Percentiles rank a stretch among this genome's conserved stretches.
Conservation (phyloP, 1,140 invertebrate genomes). For the Heliconius hewitsoni region DNA sequence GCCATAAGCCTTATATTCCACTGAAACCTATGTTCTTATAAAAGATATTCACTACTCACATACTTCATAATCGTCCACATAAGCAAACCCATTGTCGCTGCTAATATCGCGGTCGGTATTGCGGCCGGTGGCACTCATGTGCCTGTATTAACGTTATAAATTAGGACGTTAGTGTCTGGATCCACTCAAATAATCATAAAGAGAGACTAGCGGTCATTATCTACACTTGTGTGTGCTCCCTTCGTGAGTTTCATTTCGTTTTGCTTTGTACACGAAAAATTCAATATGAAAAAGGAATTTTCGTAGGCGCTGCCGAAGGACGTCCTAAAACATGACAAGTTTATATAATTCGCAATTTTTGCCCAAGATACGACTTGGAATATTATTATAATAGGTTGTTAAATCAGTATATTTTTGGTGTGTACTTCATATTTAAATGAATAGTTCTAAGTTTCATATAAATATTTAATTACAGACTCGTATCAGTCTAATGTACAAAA, state of each 20-base stretch:
- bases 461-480: not conserved
- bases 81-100: conserved; percentile 42
- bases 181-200: conserved; percentile 77
- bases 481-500: not conserved
- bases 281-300: conserved; percentile 38
- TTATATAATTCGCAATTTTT: not conserved
- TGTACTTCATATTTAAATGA: not conserved
- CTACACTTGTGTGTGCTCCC: conserved; percentile 64
- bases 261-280: conserved; percentile 53
- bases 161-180: conserved; percentile 71
- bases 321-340: not conserved
- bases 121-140: conserved; percentile 55
- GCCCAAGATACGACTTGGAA: not conserved
- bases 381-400: not conserved
- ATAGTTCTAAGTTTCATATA: not conserved
- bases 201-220: conserved; percentile 61
- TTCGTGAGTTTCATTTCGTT: conserved; percentile 60
- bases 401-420: too few species aligned
- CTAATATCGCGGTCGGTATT: conserved; percentile 48
- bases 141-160: conserved; percentile 76
- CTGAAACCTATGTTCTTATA: conserved; percentile 9
- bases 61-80: conserved; percentile 29
- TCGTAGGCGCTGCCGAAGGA: not conserved
- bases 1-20: not conserved
- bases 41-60: conserved; percentile 6